A percentile compares a stretch with the other conserved stretches of the same genome.
phyloP scores from a whole-genome alignment of 2,888 invertebrate genomes.

The Acleris holmiana region DNA sequence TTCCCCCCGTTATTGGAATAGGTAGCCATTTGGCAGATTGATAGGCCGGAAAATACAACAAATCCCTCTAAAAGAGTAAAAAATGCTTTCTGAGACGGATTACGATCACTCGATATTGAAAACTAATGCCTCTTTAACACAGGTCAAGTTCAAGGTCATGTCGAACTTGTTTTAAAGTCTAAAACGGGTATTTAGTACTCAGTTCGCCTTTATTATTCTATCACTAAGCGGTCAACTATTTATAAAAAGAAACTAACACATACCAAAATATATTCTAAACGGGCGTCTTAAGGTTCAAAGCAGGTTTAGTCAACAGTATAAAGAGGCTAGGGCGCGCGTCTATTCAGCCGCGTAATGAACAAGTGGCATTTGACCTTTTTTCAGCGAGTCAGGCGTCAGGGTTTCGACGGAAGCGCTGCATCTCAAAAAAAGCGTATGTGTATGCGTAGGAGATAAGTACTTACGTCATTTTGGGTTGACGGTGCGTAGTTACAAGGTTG shows the following conservation, averaged over 20 bases:
- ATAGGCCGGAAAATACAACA: no score
- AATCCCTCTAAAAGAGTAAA: no score
- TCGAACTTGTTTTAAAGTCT: background rate
- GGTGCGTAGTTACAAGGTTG: constrained; percentile 1
- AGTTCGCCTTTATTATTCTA: constrained; percentile 6
- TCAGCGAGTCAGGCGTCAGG: constrained; percentile 31
- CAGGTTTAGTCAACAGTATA: constrained; percentile 7
- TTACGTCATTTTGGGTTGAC: constrained; percentile 4
- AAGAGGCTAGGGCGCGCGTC: constrained; percentile 27
- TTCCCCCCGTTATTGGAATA: background rate
- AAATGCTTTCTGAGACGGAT: background rate
- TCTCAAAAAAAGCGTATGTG: constrained; percentile 17
- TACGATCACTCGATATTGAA: background rate
- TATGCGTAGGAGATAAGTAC: background rate
- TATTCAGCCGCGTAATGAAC: constrained; percentile 35
- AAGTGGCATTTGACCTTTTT: constrained; percentile 39
- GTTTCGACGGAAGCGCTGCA: constrained; percentile 21
- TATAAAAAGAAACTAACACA: background rate
- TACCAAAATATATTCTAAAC: background rate
- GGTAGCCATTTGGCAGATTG: background rate
- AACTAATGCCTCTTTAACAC: no score
- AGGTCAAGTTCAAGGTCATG: no score
- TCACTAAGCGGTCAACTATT: constrained; percentile 5
- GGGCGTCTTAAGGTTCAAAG: background rate
- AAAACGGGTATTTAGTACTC: background rate